Base-by-base conservation (phyloP, 2,113 vertebrate genomes). In the Chaetops frenatus region DNA sequence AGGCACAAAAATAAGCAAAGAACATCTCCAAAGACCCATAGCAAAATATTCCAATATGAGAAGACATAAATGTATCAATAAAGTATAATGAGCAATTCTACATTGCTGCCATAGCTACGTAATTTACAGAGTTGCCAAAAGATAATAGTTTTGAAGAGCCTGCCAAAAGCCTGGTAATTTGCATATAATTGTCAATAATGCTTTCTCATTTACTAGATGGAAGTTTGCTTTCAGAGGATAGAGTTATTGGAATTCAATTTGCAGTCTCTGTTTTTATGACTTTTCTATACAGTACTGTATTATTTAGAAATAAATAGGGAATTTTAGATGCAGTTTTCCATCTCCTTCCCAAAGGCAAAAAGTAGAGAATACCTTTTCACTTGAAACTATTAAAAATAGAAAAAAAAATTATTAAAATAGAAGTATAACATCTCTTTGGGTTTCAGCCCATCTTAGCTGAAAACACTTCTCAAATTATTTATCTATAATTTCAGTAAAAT, bases 201-300 rank as follows among this genome's bases (percentile, higher is more conserved):
- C 65, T 88, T 92, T 94, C 90, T 90, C 87, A 95, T 96, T 97
- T 93, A 93, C 87, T 94, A 93, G 95, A 97, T 95, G 87, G 81
- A 94, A 81, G 70, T 82, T 96, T 95, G 90, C 91, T 95, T 95
- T 91, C 94, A 96, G 44, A 60, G 92, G 84, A 86, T 92, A 83
- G 81, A 93, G 86, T 97, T 96, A 97, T 86, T 93, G 92, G 85
- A 96, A 97, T 97, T 96, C 97, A 96, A 94, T 95, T 94, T 96
- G 84, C 72, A 92, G 84, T 78, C 94, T 96, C 86, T 86, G 71
- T 81, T 94, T 96, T 96, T 94, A 96, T 96, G 91, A 84, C 76
- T 96, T 96, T 90, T 89, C 93, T 95, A 89, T 96, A 94, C 79
- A 91, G 58, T 85, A 85, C 73, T 94, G 54, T 89, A 90, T 95